Evolutionary conservation across 2,797 vertebrate species (phyloP).

Genomic region (Steatocranus sp.): DNA sequence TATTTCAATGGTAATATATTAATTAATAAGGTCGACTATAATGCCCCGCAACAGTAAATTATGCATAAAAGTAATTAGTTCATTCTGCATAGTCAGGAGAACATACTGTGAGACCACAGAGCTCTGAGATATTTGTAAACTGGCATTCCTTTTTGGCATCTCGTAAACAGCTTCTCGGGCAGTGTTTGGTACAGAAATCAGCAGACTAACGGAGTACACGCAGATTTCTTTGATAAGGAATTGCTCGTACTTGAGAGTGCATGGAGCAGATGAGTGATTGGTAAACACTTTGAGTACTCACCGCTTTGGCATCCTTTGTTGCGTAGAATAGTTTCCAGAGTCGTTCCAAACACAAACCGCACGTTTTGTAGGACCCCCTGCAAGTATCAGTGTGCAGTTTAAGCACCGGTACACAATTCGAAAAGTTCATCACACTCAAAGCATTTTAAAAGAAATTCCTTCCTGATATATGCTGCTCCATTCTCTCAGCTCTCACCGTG

Average conservation of each 20-base stretch:
- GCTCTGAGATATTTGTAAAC: slow-evolving; percentile 3
- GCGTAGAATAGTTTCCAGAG: slow-evolving; percentile 89
- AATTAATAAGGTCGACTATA: background rate
- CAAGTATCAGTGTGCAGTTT: slow-evolving; percentile 36
- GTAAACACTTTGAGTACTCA: slow-evolving; percentile 74
- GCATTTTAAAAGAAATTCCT: background rate
- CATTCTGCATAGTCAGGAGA: background rate
- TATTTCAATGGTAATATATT: background rate
- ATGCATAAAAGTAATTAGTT: background rate
- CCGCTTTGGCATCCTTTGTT: slow-evolving; percentile 96
- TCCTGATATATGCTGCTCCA: background rate
- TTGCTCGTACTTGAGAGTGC: background rate
- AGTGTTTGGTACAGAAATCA: background rate
- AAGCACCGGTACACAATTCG: background rate
- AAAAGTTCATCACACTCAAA: background rate
- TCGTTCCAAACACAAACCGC: slow-evolving; percentile 95
- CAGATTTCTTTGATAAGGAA: slow-evolving; percentile 5
- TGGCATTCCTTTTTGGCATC: slow-evolving; percentile 21
- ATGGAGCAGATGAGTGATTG: background rate
- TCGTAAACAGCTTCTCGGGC: background rate
- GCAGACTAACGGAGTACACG: background rate
- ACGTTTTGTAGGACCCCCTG: slow-evolving; percentile 97
- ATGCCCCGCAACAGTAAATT: background rate
- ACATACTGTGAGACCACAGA: slow-evolving; percentile 1
- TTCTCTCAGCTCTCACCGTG: slow-evolving; percentile 78